Evolutionary conservation across 2,797 vertebrate genomes (phyloP).

Genomic region (Pseudopleuronectes americanus): DNA sequence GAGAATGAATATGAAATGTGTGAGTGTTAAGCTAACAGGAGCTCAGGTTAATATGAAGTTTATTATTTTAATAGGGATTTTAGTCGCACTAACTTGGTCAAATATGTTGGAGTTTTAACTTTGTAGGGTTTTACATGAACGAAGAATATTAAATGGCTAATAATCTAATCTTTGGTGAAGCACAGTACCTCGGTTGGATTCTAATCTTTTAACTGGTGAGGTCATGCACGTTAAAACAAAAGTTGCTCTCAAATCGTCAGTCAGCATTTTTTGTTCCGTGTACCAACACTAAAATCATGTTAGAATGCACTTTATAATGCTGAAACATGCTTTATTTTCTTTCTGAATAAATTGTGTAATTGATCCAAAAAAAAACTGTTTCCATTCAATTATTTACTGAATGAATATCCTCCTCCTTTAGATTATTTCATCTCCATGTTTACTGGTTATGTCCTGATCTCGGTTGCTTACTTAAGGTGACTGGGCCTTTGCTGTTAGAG

Average conservation of each 20-base stretch:
- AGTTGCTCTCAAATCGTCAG: background rate
- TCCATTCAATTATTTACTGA: too few relatives aligned
- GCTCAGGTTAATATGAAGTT: constrained; percentile 39
- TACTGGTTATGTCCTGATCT: too few relatives aligned
- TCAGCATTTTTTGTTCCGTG: constrained; percentile 26
- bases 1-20: constrained; percentile 9
- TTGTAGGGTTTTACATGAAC: constrained; percentile 43
- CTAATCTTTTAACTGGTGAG: constrained; percentile 3
- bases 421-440: too few relatives aligned
- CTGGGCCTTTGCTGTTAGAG: too few relatives aligned
- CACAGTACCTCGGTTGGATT: background rate
- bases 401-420: too few relatives aligned
- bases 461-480: too few relatives aligned
- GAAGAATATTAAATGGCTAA: background rate
- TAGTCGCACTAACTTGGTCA: too few relatives aligned
- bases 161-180: constrained; percentile 26
- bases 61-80: constrained; percentile 5
- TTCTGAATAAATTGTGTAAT: constrained; percentile 44
- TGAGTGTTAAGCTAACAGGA: constrained; percentile 9
- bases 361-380: background rate
- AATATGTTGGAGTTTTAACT: background rate
- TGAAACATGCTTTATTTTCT: constrained; percentile 45
- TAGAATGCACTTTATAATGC: constrained; percentile 73
- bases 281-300: constrained; percentile 32
- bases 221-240: too few relatives aligned